Evolutionary conservation across 2,888 invertebrate genomes (phyloP), one percentile per base, ranked within the genome.

Genomic region (Nomada hirtipes): DNA sequence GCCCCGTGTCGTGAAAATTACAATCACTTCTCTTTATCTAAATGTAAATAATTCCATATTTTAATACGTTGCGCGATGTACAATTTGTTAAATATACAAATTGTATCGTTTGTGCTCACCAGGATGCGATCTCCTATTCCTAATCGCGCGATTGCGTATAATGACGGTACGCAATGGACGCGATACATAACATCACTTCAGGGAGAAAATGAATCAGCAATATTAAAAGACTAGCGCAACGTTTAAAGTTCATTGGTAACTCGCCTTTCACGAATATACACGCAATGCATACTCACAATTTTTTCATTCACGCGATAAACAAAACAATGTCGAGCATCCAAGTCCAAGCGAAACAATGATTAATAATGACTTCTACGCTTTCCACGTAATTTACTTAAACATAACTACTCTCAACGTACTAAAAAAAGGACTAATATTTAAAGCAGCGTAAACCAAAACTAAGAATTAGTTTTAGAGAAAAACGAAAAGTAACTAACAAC

Each of bases 181-280:
- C 57, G 9, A 53, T 63, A 42, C 20, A 52, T 59, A 2, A 36
- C 2, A 20, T 36, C 20, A 60, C 26, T 42, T 10, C 18, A 36
- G 36, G 36, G 9, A 2, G 13, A 44, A 15, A 29, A 65, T 83
- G 79, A 84, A 47, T 84, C 70, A 84, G 65, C 84, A 47, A 29
- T 73, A 68, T 61, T 36, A 36, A 36, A 36, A 36, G 36, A 36
- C 36, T 36, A 36, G 36, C 9, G 36, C 7, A 36, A 15, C n/a
- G 11, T 50, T 72, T n/a, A 52, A 72, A 72, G 44, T 44, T 26
- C n/a, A 57, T 47, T 18, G 4, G 50, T 67, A 70, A 65, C 52
- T 53, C 60, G 67, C 18, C 36, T 60, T 44, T 60, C 52, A 67
- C 13, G 23, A 65, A 74, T 36, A 36, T 7, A 36, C 7, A 36